Percentiles rank a stretch among this genome's conserved stretches.
Evolutionary conservation across 2,888 invertebrate genomes (phyloP).

Genomic region (Agrotis clavis): DNA sequence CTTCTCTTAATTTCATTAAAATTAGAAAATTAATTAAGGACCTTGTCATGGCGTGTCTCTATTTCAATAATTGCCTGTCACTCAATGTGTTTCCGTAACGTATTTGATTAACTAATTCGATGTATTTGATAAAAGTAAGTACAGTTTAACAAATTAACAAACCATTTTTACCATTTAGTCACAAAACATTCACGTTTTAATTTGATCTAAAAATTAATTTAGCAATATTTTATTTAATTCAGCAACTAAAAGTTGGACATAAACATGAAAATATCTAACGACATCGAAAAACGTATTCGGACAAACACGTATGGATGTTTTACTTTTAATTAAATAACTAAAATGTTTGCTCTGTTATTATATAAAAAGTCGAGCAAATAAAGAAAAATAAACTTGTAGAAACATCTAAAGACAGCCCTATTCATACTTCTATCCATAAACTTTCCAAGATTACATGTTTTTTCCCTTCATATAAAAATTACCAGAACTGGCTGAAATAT

Average conservation of each 20-base stretch:
- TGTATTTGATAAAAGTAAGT: no score
- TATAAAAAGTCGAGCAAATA: not conserved
- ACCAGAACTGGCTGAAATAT: slow-evolving; percentile 13
- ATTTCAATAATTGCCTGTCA: slow-evolving; percentile 27
- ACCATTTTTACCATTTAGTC: not conserved
- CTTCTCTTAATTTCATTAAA: not conserved
- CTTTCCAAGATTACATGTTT: slow-evolving; percentile 6
- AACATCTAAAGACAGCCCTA: not conserved
- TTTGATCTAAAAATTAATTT: not conserved
- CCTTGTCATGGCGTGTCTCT: not conserved
- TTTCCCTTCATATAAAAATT: slow-evolving; percentile 10
- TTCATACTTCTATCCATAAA: not conserved
- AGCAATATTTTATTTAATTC: not conserved
- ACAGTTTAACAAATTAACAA: not conserved
- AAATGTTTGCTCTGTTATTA: not conserved
- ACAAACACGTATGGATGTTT: not conserved
- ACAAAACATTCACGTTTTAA: not conserved
- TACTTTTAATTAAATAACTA: slow-evolving; percentile 12
- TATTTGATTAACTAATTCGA: slow-evolving; percentile 5
- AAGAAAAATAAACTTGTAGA: not conserved
- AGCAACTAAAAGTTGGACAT: not conserved
- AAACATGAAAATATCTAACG: not conserved
- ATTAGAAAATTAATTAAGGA: not conserved
- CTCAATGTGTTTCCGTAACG: slow-evolving; percentile 14
- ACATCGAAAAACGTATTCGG: not conserved